These are phyloP conservation scores for Philereme transversata DNA, from an alignment of 2,888 invertebrate species.

Conservation along the genomic window DNA sequence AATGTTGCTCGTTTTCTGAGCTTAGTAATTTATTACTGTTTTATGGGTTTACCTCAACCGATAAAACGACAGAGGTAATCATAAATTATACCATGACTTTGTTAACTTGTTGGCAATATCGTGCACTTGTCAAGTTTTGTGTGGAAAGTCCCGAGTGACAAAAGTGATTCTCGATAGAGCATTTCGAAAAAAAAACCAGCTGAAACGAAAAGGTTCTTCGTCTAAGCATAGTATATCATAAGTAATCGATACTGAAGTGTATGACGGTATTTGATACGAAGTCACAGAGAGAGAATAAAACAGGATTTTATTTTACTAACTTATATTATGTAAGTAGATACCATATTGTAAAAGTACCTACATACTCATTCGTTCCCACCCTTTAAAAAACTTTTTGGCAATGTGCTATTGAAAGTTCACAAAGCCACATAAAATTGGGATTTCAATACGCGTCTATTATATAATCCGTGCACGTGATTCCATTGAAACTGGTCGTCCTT, in stretches of 20 bases:
- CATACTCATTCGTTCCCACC: constrained; percentile 5
- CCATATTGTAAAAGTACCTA: neutral
- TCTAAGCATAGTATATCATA: too few species aligned
- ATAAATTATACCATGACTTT: constrained; percentile 9
- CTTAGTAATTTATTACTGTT: constrained; percentile 16
- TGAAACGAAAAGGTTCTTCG: too few species aligned
- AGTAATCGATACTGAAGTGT: too few species aligned
- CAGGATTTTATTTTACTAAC: too few species aligned
- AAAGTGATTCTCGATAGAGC: too few species aligned
- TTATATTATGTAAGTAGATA: neutral
- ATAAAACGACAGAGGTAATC: constrained; percentile 16
- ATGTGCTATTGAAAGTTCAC: constrained; percentile 29
- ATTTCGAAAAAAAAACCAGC: too few species aligned
- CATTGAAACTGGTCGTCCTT: constrained; percentile 62
- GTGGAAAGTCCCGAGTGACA: too few species aligned
- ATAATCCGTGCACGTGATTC: constrained; percentile 54
- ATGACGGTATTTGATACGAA: too few species aligned
- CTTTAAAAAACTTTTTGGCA: constrained; percentile 9
- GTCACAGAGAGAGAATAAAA: too few species aligned
- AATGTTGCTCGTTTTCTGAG: constrained; percentile 34
- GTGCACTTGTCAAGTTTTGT: too few species aligned
- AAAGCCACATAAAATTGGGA: constrained; percentile 28
- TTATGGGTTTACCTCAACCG: constrained; percentile 19
- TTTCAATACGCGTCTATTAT: constrained; percentile 47
- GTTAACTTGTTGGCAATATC: too few species aligned